Conservation (phyloP, 2,113 vertebrate species). For the Sinosuthora webbiana region DNA sequence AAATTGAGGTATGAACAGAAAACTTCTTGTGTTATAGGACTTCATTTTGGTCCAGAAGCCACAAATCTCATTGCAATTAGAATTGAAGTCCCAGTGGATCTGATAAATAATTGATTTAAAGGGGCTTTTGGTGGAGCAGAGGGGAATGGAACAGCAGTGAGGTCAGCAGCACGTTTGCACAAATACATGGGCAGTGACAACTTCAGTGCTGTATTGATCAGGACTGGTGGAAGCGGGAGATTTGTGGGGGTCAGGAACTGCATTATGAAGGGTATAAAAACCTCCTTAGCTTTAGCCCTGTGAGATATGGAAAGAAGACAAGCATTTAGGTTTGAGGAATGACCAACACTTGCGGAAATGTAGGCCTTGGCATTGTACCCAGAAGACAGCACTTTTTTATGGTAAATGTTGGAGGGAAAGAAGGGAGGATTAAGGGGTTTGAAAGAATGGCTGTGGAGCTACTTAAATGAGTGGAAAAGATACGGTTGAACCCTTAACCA, state of each 20-base stretch:
- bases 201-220: constrained; percentile 47
- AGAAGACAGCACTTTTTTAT: background rate
- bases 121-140: background rate
- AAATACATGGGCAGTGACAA: background rate
- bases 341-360: background rate
- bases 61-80: constrained; percentile 23
- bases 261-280: constrained; percentile 34
- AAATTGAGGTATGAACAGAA: constrained; percentile 21
- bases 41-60: background rate
- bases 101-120: constrained; percentile 44
- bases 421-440: background rate
- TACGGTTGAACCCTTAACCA: background rate
- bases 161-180: background rate
- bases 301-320: constrained; percentile 24
- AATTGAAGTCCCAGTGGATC: background rate
- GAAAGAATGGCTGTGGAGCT: background rate
- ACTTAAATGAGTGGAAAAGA: background rate
- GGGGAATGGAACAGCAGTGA: background rate
- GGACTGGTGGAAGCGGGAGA: background rate
- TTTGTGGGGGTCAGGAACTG: constrained; percentile 30
- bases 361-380: background rate
- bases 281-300: background rate
- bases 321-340: background rate
- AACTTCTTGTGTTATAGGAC: background rate
- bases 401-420: background rate